phyloP scores from a whole-genome alignment of 2,888 invertebrate species.

The Lepidonotus clava region DNA sequence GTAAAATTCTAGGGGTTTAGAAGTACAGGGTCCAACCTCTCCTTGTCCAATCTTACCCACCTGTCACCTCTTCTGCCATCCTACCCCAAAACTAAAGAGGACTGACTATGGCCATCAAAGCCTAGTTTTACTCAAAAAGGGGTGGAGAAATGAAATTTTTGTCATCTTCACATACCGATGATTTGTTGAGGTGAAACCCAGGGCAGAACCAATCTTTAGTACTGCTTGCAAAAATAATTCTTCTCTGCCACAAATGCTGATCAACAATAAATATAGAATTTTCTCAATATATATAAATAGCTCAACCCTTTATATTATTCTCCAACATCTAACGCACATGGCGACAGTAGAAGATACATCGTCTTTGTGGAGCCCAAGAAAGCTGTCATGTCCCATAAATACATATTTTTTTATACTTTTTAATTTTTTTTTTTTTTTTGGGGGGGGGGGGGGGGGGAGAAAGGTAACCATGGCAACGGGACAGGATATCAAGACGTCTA shows the following conservation, averaged over 20 bases:
- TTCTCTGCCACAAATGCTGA: not conserved
- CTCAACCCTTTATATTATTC: not conserved
- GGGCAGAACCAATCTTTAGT: not conserved
- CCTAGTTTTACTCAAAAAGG: not conserved
- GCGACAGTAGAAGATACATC: not conserved
- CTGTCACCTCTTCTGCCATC: not conserved
- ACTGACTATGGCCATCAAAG: not conserved
- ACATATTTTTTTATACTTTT: not conserved
- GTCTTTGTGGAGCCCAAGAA: not conserved
- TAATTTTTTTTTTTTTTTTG: not conserved
- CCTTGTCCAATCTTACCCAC: too few relatives aligned
- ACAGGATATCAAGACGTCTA: slow-evolving; percentile 30
- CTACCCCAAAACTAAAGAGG: not conserved
- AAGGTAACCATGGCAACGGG: slow-evolving; percentile 43
- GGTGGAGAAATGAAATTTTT: not conserved
- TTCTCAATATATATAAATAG: not conserved
- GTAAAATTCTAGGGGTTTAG: too few relatives aligned
- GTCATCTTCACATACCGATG: not conserved
- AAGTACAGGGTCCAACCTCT: too few relatives aligned
- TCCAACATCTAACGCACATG: not conserved
- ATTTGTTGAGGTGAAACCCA: not conserved
- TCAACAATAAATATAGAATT: not conserved
- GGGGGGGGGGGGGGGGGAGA: not conserved
- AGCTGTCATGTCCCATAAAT: not conserved
- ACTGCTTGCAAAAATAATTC: slow-evolving; percentile 1